These are phyloP conservation scores for Ctenomys sociabilis DNA, from an alignment of 2,113 vertebrate genomes.

Conservation along the genomic window DNA sequence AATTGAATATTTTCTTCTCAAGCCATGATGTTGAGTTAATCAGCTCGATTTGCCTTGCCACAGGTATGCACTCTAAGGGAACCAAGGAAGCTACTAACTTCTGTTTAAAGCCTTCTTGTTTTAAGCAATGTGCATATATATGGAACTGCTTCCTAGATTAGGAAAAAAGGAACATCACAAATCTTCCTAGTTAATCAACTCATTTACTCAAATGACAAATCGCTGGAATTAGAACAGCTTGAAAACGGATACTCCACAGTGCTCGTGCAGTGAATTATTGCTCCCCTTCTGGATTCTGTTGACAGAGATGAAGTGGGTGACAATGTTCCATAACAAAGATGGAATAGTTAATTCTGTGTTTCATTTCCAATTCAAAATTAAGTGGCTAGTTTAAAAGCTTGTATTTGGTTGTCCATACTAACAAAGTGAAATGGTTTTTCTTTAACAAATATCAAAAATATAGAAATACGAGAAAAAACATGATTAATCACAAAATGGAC, in stretches of 20 bases:
- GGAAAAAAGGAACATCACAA: conserved; percentile 75
- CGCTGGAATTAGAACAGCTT: conserved; percentile 68
- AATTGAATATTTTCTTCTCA: conserved; percentile 53
- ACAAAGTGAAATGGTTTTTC: conserved; percentile 73
- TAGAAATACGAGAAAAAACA: conserved; percentile 70
- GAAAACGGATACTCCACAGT: conserved; percentile 76
- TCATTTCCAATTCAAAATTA: conserved; percentile 69
- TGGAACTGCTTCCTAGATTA: conserved; percentile 61
- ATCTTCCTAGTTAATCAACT: conserved; percentile 83
- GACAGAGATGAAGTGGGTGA: conserved; percentile 81
- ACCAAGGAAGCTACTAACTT: conserved; percentile 23
- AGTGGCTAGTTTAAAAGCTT: conserved; percentile 60
- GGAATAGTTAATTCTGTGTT: conserved; percentile 79
- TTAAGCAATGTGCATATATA: conserved; percentile 44
- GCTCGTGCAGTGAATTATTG: conserved; percentile 80
- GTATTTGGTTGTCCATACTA: conserved; percentile 60
- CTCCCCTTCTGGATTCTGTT: conserved; percentile 71
- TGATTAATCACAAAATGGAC: conserved; percentile 70
- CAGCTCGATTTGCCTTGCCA: conserved; percentile 56
- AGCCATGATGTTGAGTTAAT: conserved; percentile 65
- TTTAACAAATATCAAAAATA: conserved; percentile 69
- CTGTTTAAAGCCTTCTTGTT: conserved; percentile 41
- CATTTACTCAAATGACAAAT: conserved; percentile 84
- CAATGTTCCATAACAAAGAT: conserved; percentile 79
- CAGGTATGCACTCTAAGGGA: conserved; percentile 34